These are phyloP conservation scores for Vultur gryphus DNA, from an alignment of 2,797 vertebrate genomes.

Conservation along the genomic window DNA sequence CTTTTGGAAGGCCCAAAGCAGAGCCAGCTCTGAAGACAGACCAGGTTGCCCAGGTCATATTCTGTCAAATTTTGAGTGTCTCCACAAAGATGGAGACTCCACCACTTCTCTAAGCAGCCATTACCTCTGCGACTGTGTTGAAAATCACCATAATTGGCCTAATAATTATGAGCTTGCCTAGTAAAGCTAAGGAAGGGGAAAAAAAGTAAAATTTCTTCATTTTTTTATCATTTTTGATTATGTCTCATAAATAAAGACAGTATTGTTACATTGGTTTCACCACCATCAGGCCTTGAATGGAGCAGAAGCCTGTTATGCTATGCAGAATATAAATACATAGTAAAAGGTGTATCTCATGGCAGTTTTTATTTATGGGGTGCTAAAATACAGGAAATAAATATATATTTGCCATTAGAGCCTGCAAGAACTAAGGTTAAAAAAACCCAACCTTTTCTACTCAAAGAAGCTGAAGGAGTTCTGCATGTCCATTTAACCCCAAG, in stretches of 20 bases:
- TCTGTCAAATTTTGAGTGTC: not conserved
- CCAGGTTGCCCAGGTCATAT: not conserved
- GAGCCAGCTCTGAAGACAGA: not conserved
- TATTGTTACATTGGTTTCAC: not conserved
- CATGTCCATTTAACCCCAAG: not conserved
- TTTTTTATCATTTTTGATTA: not conserved
- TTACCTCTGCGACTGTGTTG: not conserved
- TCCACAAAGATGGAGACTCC: not conserved
- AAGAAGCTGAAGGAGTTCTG: not conserved
- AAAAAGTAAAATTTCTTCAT: not conserved
- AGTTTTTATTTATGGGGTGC: not conserved
- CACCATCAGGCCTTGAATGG: not conserved
- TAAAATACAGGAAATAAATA: not conserved
- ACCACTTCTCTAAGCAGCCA: not conserved
- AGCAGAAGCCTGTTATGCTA: not conserved
- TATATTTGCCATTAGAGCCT: not conserved
- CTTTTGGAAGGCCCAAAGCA: not conserved
- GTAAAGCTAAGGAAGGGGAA: not conserved
- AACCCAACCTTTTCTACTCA: fast-evolving
- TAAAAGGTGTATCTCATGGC: not conserved
- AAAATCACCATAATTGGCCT: not conserved
- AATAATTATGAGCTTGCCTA: not conserved
- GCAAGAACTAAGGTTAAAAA: not conserved
- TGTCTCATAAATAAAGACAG: not conserved
- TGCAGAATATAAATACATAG: not conserved